Conservation (phyloP, 2,113 vertebrate genomes). For the Caranx ignobilis region DNA sequence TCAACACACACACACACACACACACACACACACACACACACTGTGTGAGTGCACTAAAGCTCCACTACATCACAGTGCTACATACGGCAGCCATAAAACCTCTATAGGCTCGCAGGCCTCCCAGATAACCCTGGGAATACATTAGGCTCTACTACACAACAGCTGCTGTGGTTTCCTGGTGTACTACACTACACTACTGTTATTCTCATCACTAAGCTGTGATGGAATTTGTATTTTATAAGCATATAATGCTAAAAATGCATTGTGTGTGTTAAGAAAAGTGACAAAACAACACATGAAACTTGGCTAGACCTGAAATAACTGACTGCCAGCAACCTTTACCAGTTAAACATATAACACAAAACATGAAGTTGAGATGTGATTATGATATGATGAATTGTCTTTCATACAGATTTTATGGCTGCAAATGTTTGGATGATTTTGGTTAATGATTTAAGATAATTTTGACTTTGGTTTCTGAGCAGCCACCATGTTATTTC, state of each 20-base stretch:
- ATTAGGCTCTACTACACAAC: conserved; percentile 41
- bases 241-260: not conserved
- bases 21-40: conserved; percentile 17
- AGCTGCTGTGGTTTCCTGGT: conserved; percentile 53
- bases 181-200: conserved; percentile 10
- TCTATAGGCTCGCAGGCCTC: conserved; percentile 65
- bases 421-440: not conserved
- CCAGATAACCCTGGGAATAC: conserved; percentile 68
- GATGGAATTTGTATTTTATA: conserved; percentile 5
- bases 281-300: too few relatives aligned
- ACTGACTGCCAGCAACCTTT: too few relatives aligned
- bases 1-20: conserved; percentile 6
- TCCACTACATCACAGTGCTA: conserved; percentile 52
- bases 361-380: too few relatives aligned
- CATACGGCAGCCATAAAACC: conserved; percentile 67
- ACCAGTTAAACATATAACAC: too few relatives aligned
- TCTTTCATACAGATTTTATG: too few relatives aligned
- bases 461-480: not conserved
- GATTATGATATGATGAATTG: too few relatives aligned
- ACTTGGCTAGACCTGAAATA: too few relatives aligned
- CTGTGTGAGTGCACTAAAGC: conserved; percentile 32
- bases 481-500: not conserved
- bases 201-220: not conserved
- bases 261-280: not conserved
- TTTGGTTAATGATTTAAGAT: not conserved